Percentiles rank a stretch among this genome's conserved stretches.
These are phyloP conservation scores for Bombyx mandarina DNA, from an alignment of 1,140 invertebrate genomes.

Conservation along the genomic window DNA sequence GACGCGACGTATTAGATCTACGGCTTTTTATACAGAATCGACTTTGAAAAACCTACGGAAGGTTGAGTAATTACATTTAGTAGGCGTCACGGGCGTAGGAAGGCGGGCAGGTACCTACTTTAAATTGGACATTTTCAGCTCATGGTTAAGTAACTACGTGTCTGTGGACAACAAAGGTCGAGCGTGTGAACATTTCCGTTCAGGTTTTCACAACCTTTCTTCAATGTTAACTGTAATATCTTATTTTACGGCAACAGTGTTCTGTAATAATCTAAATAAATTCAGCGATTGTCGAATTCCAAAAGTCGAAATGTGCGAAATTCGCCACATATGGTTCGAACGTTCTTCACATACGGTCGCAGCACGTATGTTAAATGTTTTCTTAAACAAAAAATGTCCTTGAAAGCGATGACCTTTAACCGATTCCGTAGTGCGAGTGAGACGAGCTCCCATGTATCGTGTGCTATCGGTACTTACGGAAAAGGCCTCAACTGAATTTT, in stretches of 20 bases:
- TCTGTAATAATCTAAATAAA: no score
- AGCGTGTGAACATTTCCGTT: constrained; percentile 11
- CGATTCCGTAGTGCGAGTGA: constrained; percentile 18
- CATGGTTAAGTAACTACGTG: no score
- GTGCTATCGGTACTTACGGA: constrained; percentile 57
- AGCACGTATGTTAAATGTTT: constrained; percentile 34
- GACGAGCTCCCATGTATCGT: constrained; percentile 37
- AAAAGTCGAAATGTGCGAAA: constrained; percentile 9
- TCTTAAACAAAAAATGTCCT: constrained; percentile 56
- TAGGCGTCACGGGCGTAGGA: constrained; percentile 24
- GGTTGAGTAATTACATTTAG: constrained; percentile 31
- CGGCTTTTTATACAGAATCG: constrained; percentile 36
- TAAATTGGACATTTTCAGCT: background rate
- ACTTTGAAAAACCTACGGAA: constrained; percentile 42
- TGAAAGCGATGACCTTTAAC: constrained; percentile 47
- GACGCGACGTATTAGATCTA: constrained; percentile 40
- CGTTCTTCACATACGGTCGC: constrained; percentile 29
- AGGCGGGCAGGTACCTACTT: constrained; percentile 8
- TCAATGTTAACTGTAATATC: constrained; percentile 17
- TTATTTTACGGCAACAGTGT: no score
- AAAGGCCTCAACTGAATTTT: constrained; percentile 63
- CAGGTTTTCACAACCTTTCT: constrained; percentile 13
- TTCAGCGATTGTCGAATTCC: no score
- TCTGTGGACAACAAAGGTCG: constrained; percentile 10
- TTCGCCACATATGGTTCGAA: constrained; percentile 20